Evolutionary conservation across 2,113 vertebrate genomes (phyloP).

Genomic region (Anolis carolinensis): DNA sequence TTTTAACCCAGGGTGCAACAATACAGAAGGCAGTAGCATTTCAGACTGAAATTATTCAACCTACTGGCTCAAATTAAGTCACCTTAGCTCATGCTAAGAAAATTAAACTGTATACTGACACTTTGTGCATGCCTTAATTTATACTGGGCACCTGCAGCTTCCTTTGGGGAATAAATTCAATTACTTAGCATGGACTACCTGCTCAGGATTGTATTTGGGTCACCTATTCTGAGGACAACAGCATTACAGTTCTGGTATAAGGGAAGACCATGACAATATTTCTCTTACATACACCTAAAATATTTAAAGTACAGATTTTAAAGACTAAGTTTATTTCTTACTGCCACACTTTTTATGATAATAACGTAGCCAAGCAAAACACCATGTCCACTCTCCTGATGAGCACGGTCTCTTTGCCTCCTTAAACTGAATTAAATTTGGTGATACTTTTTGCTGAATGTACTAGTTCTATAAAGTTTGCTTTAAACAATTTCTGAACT

Average conservation of each 20-base stretch:
- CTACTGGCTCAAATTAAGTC: conserved; percentile 63
- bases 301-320: conserved; percentile 24
- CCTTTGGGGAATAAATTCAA: conserved; percentile 18
- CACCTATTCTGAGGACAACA: conserved; percentile 7
- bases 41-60: conserved; percentile 69
- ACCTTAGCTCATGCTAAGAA: conserved; percentile 8
- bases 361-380: conserved; percentile 8
- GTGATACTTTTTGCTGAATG: conserved; percentile 1
- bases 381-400: conserved; percentile 14
- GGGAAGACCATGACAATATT: conserved; percentile 54
- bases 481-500: conserved; percentile 24
- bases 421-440: conserved; percentile 28
- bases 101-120: conserved; percentile 37
- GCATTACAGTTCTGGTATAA: conserved; percentile 50
- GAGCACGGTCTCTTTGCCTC: neutral
- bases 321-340: conserved; percentile 37
- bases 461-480: conserved; percentile 26
- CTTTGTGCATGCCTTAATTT: conserved; percentile 11
- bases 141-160: conserved; percentile 47
- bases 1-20: conserved; percentile 76
- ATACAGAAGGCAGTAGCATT: conserved; percentile 71
- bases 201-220: neutral
- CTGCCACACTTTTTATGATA: conserved; percentile 34
- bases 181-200: conserved; percentile 28
- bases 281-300: conserved; percentile 58